Conservation (phyloP, 2,797 vertebrate genomes). For the Mus spretus region DNA sequence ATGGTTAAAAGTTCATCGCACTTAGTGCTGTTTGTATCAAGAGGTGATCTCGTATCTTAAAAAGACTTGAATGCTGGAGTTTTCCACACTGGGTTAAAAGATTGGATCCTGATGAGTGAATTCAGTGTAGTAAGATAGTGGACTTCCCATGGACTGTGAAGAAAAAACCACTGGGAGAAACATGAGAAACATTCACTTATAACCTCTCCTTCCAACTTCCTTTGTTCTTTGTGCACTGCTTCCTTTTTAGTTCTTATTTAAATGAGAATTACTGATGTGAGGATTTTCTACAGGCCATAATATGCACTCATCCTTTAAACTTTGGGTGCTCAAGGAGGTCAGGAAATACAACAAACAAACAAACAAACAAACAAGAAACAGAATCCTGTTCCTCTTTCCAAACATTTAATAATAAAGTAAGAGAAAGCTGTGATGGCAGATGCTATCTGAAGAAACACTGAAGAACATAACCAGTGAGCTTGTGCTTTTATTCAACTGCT, state of each 20-base stretch:
- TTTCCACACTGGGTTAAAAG: neutral
- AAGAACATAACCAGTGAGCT: fast-evolving
- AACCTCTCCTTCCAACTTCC: neutral
- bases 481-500: neutral
- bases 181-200: fast-evolving
- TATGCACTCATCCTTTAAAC: neutral
- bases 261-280: neutral
- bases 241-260: neutral
- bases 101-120: neutral
- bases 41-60: neutral
- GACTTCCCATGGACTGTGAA: neutral
- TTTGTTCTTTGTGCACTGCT: neutral
- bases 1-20: neutral
- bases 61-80: neutral
- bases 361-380: too few species aligned
- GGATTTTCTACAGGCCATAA: neutral
- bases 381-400: neutral
- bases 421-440: neutral
- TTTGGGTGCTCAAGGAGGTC: neutral
- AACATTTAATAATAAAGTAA: neutral
- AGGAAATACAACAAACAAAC: neutral
- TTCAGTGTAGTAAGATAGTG: neutral
- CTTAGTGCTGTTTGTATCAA: neutral
- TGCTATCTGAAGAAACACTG: neutral
- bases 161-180: too few species aligned